These are phyloP conservation scores for Otocyon megalotis DNA, from an alignment of 2,113 vertebrate genomes.

Conservation along the genomic window DNA sequence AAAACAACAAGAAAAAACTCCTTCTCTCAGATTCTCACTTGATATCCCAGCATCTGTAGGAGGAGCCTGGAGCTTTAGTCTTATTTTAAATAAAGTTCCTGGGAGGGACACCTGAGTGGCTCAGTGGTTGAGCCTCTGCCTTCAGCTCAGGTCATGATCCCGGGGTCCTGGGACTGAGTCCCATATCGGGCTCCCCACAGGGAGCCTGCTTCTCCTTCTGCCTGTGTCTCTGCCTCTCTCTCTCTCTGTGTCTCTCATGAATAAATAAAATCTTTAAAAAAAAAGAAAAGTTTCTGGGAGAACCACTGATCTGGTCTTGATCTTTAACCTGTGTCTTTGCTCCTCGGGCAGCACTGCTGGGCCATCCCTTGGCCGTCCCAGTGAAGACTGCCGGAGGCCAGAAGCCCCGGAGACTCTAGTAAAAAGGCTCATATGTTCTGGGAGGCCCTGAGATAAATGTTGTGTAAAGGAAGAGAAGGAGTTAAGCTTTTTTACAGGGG, in stretches of 20 bases:
- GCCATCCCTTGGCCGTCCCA: not conserved
- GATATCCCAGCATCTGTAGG: not conserved
- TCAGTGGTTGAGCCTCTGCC: no score
- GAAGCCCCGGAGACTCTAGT: not conserved
- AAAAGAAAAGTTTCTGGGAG: not conserved
- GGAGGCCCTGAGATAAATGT: not conserved
- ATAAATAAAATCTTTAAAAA: no score
- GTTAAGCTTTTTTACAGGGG: slow-evolving; percentile 42
- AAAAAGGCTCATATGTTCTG: not conserved
- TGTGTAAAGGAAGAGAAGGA: not conserved
- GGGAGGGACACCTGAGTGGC: no score
- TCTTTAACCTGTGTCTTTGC: not conserved
- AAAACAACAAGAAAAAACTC: not conserved
- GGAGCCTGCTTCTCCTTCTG: no score
- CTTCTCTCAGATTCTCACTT: not conserved
- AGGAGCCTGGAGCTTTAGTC: not conserved
- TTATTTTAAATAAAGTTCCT: not conserved
- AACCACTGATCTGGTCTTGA: not conserved
- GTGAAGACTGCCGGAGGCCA: not conserved
- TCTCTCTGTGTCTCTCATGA: no score
- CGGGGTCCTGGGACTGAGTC: no score
- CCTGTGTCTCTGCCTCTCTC: no score
- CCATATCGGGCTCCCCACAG: no score
- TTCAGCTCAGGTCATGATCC: no score
- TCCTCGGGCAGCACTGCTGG: not conserved